Base-by-base conservation (phyloP, 92 coral and sea anemone species). In the Nematostella vectensis region DNA sequence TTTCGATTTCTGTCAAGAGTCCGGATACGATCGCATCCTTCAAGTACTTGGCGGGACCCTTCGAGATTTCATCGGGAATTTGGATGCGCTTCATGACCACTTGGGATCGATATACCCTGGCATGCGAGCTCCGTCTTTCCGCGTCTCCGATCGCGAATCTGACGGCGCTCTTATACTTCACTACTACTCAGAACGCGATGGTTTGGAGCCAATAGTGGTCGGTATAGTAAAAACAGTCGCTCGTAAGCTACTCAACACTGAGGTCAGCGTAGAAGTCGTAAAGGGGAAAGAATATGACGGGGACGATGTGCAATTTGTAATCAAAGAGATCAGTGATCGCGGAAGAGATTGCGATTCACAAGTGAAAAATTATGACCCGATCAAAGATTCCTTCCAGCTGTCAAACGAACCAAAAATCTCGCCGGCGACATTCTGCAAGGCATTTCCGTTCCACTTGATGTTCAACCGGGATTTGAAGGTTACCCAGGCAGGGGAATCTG, bases 21-120 rank as follows among this genome's bases (percentile, higher is more conserved):
- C 86, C 27, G 96, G 96, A 17, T 87, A 87, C 30, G 86, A 81
- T 51, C 62, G 96, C 45, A 81, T 87, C 40, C 79, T 87, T 53
- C 96, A 82, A 48, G 86, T 82, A 2, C 78, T 87, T 11, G 96
- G 89, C 20, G 89, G 96, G 15, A 87, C 77, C 27, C 69, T 87
- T 11, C 83, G 82, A 25, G 96, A 87, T 65, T 87, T 87, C 52
- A 75, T 87, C 19, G 48, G 80, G 65, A 87, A 87, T 55, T 66
- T 87, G 60, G 96, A 87, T 49, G 96, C 96, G 4, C 68, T 87
- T 29, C 96, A 87, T 40, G 96, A 87, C 58, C 89, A 87, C 42
- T 59, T 87, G 17, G 86, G 79, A 8, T 53, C 83, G 19, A 83
- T 82, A 3, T 87, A 87, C 57, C 96, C 96, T 0, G 89, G 85